These are phyloP conservation scores for Mionectes olivaceus DNA, from an alignment of 2,797 vertebrate species.

Conservation along the genomic window DNA sequence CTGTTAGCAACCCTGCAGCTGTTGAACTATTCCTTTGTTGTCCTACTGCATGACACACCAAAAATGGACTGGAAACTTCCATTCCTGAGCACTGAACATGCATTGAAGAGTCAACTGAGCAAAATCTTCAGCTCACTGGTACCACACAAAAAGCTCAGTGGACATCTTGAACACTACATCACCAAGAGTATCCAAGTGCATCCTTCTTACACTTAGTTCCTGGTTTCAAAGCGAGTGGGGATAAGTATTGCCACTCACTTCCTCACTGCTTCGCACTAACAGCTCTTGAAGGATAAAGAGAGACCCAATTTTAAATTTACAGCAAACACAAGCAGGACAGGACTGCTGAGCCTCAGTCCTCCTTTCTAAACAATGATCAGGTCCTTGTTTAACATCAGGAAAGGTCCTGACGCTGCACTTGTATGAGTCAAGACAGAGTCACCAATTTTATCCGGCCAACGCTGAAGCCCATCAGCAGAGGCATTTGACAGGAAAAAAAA, in stretches of 20 bases:
- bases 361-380: background rate
- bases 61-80: background rate
- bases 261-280: background rate
- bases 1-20: accelerated
- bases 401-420: background rate
- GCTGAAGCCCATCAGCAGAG: background rate
- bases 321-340: background rate
- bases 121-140: background rate
- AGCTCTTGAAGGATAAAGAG: background rate
- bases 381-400: background rate
- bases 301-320: background rate
- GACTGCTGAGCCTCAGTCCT: background rate
- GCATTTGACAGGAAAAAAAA: accelerated
- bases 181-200: background rate
- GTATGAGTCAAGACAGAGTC: background rate
- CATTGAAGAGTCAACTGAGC: background rate
- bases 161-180: background rate
- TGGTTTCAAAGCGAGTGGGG: accelerated
- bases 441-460: background rate
- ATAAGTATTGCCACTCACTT: background rate
- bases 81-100: background rate
- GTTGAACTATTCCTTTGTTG: background rate
- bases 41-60: background rate
- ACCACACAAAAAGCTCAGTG: background rate
- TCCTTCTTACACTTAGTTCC: background rate